phyloP scores from a whole-genome alignment of 2,888 invertebrate genomes.

The Coecobrya sp. region DNA sequence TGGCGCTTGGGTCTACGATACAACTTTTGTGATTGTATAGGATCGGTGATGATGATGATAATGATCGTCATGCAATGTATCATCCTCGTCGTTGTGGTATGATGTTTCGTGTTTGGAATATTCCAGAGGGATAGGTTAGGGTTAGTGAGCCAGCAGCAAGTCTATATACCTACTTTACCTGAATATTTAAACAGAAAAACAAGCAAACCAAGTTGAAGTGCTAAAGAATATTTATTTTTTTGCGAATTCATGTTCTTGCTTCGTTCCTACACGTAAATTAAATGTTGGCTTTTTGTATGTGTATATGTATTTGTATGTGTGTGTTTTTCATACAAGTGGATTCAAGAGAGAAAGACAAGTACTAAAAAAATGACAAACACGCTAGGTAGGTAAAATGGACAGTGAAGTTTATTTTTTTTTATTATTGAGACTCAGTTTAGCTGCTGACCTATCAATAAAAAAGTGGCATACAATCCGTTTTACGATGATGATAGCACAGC shows the following conservation, averaged over 20 bases:
- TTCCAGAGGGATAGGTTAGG: slow-evolving; percentile 45
- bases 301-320: background rate
- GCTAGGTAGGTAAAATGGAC: background rate
- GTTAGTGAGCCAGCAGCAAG: background rate
- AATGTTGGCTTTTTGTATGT: too few relatives aligned
- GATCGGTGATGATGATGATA: slow-evolving; percentile 16
- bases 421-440: background rate
- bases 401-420: background rate
- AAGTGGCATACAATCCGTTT: too few relatives aligned
- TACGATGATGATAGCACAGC: too few relatives aligned
- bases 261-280: too few relatives aligned
- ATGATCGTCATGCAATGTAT: slow-evolving; percentile 10
- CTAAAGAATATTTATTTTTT: background rate
- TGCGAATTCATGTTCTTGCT: background rate
- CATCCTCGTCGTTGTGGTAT: background rate
- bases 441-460: background rate
- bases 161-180: background rate
- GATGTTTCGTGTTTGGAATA: slow-evolving; percentile 31
- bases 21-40: slow-evolving; percentile 1
- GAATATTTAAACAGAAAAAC: background rate
- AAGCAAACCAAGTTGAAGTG: too few relatives aligned
- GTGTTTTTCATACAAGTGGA: slow-evolving; percentile 1
- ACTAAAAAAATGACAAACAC: background rate
- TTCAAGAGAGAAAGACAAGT: background rate
- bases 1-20: background rate